Evolutionary conservation across 2,797 vertebrate genomes (phyloP), one percentile per base, ranked within the genome.

Genomic region (Podargus strigoides): DNA sequence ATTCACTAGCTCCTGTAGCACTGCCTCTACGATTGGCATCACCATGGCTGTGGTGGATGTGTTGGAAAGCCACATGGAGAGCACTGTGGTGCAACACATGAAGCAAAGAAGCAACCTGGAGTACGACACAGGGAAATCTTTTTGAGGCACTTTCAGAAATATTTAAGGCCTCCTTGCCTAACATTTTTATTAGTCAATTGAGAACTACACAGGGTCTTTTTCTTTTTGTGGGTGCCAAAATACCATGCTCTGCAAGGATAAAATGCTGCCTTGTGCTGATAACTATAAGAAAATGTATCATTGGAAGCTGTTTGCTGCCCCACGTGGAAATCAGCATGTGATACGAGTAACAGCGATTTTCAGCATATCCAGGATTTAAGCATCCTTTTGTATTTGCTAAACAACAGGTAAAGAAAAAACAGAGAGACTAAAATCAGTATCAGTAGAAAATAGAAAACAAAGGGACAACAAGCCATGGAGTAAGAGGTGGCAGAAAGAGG

Each of bases 11-110:
- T 99, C 99, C 97, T 99, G 99, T 46, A 99, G 98, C 85, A 99
- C 99, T 1, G 99, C 99, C 94, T 99, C 99, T 11, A 98, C 98
- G 0, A 99, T 99, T 75, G 99, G 99, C 99, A 99, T 99, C 97
- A 99, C 99, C 99, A 99, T 99, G 95, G 99, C 99, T 0, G 99
- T 99, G 94, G 98, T 99, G 96, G 99, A 99, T 10, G 99, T 99
- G 98, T 99, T 99, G 95, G 99, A 99, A 90, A 99, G 98, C 99
- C 99, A 99, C 99, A 99, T 99, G 96, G 99, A 99, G 73, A 99
- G 98, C 88, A 99, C 98, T 0, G 98, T 98, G 1, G 99, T 99
- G 84, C 99, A 99, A 96, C 99, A 99, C 99, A 99, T 99, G 97
- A 99, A 99, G 77, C 99, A 99, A 17, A 99, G 98, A 72, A 99